phyloP scores from a whole-genome alignment of 2,113 vertebrate genomes.

The Rutilus rutilus region DNA sequence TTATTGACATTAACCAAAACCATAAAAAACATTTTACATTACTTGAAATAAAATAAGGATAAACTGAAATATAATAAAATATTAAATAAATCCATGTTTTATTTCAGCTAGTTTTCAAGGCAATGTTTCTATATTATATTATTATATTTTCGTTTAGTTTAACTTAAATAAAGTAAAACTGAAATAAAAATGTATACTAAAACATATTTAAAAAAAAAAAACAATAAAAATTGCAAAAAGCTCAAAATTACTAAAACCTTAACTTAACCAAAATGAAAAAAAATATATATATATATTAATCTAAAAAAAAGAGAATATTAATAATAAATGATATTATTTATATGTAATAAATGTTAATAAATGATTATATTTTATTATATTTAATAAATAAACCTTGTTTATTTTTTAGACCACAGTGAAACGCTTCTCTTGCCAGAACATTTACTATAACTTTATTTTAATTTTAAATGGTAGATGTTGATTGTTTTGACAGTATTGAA shows the following conservation, averaged over 20 bases:
- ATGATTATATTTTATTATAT: not conserved
- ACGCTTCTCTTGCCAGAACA: not conserved
- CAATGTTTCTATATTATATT: not conserved
- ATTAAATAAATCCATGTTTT: too few relatives aligned
- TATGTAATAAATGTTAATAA: too few relatives aligned
- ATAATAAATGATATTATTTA: too few relatives aligned
- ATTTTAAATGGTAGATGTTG: too few relatives aligned
- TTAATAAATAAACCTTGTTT: not conserved
- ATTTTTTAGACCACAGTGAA: not conserved
- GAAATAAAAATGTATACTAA: not conserved
- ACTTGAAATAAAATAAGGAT: too few relatives aligned
- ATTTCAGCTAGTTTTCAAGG: too few relatives aligned
- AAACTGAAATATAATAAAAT: too few relatives aligned
- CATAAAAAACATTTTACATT: too few relatives aligned
- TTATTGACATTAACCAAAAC: not conserved
- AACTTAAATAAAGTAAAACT: not conserved
- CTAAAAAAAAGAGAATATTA: too few relatives aligned
- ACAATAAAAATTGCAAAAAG: not conserved
- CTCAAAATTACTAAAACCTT: too few relatives aligned
- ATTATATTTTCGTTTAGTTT: not conserved
- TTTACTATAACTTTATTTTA: not conserved
- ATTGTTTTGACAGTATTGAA: not conserved
- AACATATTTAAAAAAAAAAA: not conserved
- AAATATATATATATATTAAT: too few relatives aligned
- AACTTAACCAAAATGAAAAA: too few relatives aligned